phyloP scores from a whole-genome alignment of 1,140 invertebrate genomes.

The Eufriesea mexicana region DNA sequence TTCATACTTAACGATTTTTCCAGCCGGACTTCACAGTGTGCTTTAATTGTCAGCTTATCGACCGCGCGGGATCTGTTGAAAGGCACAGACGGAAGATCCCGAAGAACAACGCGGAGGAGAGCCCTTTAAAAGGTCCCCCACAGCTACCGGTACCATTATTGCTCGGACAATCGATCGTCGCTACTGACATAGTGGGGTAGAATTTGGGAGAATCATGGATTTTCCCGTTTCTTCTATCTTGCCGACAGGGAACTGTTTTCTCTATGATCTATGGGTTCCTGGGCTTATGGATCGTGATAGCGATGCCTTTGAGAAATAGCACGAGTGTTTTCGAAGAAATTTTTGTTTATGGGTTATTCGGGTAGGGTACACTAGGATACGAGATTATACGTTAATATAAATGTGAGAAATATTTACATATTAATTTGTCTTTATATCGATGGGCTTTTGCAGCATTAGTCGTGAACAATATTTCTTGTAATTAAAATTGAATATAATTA shows the following conservation, averaged over 20 bases:
- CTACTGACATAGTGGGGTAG: slow-evolving; percentile 35
- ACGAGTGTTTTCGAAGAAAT: not conserved
- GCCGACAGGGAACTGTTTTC: slow-evolving; percentile 10
- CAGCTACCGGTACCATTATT: slow-evolving; percentile 41
- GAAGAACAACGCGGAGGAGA: slow-evolving; percentile 11
- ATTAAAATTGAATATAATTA: too few species aligned
- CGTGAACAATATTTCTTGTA: too few species aligned
- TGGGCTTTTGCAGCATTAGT: too few species aligned
- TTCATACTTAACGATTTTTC: slow-evolving; percentile 34
- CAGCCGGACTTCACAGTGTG: not conserved
- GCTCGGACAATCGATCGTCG: slow-evolving; percentile 29
- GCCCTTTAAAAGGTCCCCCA: slow-evolving; percentile 23
- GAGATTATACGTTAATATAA: too few species aligned
- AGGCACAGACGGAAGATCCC: not conserved
- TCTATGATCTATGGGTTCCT: not conserved
- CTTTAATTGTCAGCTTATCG: slow-evolving; percentile 45
- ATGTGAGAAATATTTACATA: too few species aligned
- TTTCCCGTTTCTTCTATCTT: not conserved
- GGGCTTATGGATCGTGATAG: not conserved
- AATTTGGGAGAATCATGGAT: slow-evolving; percentile 20
- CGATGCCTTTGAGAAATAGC: not conserved
- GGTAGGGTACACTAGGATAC: too few species aligned
- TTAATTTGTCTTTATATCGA: too few species aligned
- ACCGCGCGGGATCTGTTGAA: slow-evolving; percentile 31
- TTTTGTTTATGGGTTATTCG: not conserved